A percentile compares a stretch with the other conserved stretches of the same genome.
Conservation (phyloP, 2,113 vertebrate species). For the Elephantulus edwardii region DNA sequence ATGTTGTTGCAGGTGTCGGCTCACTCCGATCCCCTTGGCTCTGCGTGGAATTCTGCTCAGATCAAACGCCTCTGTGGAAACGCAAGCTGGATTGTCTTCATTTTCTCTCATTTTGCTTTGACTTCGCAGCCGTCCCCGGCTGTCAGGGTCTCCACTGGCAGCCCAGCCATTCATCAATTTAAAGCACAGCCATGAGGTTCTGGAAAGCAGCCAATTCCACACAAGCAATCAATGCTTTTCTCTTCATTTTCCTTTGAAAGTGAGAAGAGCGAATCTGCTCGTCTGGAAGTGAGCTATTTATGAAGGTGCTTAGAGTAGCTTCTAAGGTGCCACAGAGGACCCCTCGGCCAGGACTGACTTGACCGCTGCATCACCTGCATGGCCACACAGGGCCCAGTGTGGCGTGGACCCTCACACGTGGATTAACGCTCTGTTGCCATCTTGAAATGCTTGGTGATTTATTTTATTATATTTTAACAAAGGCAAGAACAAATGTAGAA, state of each 20-base stretch:
- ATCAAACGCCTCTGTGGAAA: constrained; percentile 67
- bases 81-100: constrained; percentile 67
- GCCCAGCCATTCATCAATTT: constrained; percentile 48
- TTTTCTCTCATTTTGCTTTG: constrained; percentile 74
- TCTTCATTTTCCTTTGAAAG: constrained; percentile 43
- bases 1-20: constrained; percentile 78
- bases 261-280: constrained; percentile 11
- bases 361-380: too few species aligned
- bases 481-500: too few species aligned
- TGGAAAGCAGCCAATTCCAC: constrained; percentile 35
- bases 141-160: constrained; percentile 18
- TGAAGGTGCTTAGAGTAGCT: not conserved
- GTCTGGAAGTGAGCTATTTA: constrained; percentile 6
- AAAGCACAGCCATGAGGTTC: constrained; percentile 28
- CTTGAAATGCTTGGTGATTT: not conserved
- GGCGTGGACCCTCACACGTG: not conserved
- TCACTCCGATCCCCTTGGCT: not conserved
- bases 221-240: constrained; percentile 38
- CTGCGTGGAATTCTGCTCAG: constrained; percentile 36
- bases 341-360: not conserved
- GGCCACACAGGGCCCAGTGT: too few species aligned
- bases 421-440: not conserved
- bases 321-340: not conserved
- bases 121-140: constrained; percentile 20
- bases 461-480: too few species aligned